These are phyloP conservation scores for Idaea straminata DNA, from an alignment of 2,888 invertebrate genomes.

Conservation along the genomic window DNA sequence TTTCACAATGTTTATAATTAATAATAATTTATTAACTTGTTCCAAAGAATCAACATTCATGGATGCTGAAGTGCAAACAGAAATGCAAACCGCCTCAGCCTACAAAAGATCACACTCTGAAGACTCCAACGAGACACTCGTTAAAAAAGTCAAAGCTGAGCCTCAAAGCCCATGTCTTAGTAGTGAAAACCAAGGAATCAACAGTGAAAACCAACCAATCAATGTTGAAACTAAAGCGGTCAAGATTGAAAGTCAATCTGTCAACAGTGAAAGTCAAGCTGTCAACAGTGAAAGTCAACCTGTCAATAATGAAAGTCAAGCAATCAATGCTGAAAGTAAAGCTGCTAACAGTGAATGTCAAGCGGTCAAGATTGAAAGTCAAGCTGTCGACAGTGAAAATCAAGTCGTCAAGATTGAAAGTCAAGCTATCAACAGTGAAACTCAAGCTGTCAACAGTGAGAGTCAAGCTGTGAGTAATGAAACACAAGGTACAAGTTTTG, in stretches of 20 bases:
- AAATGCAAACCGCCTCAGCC: conserved; percentile 17
- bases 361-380: neutral
- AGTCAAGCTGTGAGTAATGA: neutral
- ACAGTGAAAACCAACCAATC: neutral
- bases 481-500: neutral
- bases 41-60: neutral
- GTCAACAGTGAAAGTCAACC: neutral
- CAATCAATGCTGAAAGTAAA: neutral
- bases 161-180: neutral
- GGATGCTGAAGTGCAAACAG: neutral
- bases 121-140: conserved; percentile 23
- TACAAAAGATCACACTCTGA: conserved; percentile 42
- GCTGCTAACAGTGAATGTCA: neutral
- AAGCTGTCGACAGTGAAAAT: neutral
- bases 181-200: neutral
- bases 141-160: conserved; percentile 38
- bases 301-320: neutral
- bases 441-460: neutral
- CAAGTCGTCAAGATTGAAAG: neutral
- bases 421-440: neutral
- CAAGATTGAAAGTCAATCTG: neutral
- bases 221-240: neutral
- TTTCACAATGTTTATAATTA: too few species aligned
- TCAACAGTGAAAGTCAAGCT: neutral
- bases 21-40: neutral